Conservation (phyloP, 2,113 vertebrate species). For the Parotia lawesii region DNA sequence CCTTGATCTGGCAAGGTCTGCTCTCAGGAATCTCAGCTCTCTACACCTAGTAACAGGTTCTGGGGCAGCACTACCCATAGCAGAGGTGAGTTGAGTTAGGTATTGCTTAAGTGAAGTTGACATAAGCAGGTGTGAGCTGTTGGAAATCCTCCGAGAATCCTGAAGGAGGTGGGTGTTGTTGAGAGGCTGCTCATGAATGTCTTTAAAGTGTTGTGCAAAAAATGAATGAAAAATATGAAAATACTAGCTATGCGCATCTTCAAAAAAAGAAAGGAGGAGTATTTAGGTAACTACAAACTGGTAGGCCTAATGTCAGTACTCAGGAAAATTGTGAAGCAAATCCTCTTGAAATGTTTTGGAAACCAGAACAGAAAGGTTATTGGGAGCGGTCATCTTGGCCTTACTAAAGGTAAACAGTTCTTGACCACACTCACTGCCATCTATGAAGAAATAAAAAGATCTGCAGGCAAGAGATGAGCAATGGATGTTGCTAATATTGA, state of each 20-base stretch:
- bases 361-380: neutral
- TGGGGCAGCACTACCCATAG: neutral
- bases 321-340: neutral
- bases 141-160: neutral
- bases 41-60: neutral
- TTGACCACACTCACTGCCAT: neutral
- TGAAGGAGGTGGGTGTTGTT: neutral
- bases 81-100: neutral
- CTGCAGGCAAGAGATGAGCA: neutral
- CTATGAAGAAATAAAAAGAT: neutral
- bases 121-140: neutral
- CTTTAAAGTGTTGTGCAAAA: neutral
- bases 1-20: neutral
- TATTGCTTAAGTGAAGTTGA: neutral
- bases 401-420: neutral
- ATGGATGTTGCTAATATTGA: neutral
- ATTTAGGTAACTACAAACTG: neutral
- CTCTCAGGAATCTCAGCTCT: neutral
- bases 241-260: accelerated
- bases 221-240: neutral
- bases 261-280: neutral
- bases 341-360: neutral
- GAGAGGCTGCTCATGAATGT: neutral
- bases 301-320: neutral
- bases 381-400: neutral